These are phyloP conservation scores for Heliconius eleuchia DNA, from an alignment of 1,140 invertebrate genomes.

Conservation along the genomic window DNA sequence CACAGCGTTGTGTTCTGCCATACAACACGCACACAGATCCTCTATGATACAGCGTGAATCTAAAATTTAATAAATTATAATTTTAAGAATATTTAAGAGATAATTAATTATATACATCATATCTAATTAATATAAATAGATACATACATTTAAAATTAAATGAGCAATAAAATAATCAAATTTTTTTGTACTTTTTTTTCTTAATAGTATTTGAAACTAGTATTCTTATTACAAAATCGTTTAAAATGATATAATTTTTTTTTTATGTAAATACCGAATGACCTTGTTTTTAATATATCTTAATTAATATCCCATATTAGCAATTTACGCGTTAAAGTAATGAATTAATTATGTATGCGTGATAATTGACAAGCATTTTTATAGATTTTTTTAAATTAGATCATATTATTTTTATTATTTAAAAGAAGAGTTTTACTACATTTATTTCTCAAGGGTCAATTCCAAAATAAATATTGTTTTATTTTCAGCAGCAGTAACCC, in stretches of 20 bases:
- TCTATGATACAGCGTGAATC: too few relatives aligned
- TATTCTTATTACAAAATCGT: background rate
- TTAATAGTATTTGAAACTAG: constrained; percentile 2
- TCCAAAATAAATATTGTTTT: background rate
- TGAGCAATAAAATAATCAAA: background rate
- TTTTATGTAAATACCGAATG: background rate
- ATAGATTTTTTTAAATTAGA: background rate
- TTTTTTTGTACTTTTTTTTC: background rate
- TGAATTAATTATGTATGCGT: background rate
- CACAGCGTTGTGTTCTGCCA: too few relatives aligned
- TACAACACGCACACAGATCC: too few relatives aligned
- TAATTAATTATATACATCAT: background rate
- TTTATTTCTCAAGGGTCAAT: background rate
- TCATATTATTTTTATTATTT: background rate
- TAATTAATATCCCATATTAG: background rate
- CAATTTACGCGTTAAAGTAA: background rate
- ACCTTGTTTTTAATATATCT: background rate
- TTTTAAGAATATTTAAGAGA: too few relatives aligned
- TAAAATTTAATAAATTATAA: too few relatives aligned
- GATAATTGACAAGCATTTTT: background rate
- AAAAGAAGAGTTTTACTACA: background rate
- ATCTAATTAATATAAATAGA: background rate
- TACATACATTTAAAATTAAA: background rate
- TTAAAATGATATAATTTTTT: background rate
- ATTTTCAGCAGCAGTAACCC: too few relatives aligned